Percentiles rank a stretch among this genome's conserved stretches.
phyloP scores from a whole-genome alignment of 35 echinoderm and acorn worm species.

The Chiridota heheva region DNA sequence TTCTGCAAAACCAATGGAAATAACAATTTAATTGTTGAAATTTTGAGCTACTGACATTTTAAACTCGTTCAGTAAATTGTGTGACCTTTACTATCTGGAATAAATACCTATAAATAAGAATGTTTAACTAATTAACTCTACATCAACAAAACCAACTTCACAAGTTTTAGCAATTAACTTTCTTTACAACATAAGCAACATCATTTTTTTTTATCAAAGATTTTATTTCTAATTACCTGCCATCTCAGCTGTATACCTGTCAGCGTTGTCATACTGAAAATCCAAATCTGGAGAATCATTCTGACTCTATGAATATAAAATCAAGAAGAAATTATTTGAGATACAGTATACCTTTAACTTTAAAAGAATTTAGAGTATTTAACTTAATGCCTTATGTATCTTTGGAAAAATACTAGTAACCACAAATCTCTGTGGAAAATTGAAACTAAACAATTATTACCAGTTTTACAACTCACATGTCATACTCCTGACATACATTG shows the following conservation, averaged over 20 bases:
- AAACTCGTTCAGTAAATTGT: too few relatives aligned
- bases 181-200: not conserved
- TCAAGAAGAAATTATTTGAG: too few relatives aligned
- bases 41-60: too few relatives aligned
- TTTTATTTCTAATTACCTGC: too few relatives aligned
- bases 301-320: constrained; percentile 63
- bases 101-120: constrained; percentile 1
- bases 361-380: not conserved
- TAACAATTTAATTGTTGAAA: too few relatives aligned
- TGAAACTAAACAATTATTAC: not conserved
- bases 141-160: not conserved
- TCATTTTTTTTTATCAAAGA: too few relatives aligned
- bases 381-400: not conserved
- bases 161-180: not conserved
- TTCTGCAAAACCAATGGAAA: constrained; percentile 48
- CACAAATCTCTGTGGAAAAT: not conserved
- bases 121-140: not conserved
- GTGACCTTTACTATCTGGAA: too few relatives aligned
- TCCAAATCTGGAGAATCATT: constrained; percentile 95
- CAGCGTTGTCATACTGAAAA: constrained; percentile 87
- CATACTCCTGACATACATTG: too few relatives aligned
- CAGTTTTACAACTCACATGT: too few relatives aligned
- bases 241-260: constrained; percentile 87
- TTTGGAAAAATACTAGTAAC: not conserved
- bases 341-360: not conserved